Evolutionary conservation across 2,113 vertebrate genomes (phyloP), one percentile per base, ranked within the genome.

Genomic region (Pomatorhinus ruficollis): DNA sequence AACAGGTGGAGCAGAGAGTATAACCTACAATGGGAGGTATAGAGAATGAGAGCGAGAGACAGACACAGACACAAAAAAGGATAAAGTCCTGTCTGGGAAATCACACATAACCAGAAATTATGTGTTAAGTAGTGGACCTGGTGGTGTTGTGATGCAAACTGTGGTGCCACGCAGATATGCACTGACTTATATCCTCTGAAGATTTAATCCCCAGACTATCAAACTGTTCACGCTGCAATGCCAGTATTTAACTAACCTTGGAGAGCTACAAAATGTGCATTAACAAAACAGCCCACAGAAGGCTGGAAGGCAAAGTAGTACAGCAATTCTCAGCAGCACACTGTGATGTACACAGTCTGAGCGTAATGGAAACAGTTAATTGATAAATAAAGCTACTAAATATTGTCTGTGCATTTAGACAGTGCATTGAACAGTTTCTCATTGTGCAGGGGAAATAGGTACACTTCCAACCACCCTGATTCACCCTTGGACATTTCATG

Each of bases 401-500:
- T 93, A 85, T 81, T 86, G 78, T 54, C 84, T 93, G 75, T 84
- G 68, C 47, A 71, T 86, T 96, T 81, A 96, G 87, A 93, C 74
- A 88, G 77, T 87, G 77, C 65, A 52, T 40, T 90, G 83, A 96
- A 86, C 13, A 37, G 82, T 90, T 97, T 83, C 64, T 97, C 60
- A 95, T 84, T 94, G 61, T 75, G 39, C 54, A 89, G 47, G 64
- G 78, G 94, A 94, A 84, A 85, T 57, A 94, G 79, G 61, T 86
- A 93, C 59, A 77, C 61, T 91, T 70, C 60, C 84, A 87, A 30
- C 76, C 91, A 95, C 86, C 87, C 91, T 94, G 96, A 97, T 96
- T 96, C 92, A 95, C 97, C 97, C 95, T 97, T 97, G 81, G 90
- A 94, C 83, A 68, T 93, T 97, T 97, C 97, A 92, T 97, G 97